Conservation (phyloP, 1,140 invertebrate species). For the Macrotrachela quadricornifera region DNA sequence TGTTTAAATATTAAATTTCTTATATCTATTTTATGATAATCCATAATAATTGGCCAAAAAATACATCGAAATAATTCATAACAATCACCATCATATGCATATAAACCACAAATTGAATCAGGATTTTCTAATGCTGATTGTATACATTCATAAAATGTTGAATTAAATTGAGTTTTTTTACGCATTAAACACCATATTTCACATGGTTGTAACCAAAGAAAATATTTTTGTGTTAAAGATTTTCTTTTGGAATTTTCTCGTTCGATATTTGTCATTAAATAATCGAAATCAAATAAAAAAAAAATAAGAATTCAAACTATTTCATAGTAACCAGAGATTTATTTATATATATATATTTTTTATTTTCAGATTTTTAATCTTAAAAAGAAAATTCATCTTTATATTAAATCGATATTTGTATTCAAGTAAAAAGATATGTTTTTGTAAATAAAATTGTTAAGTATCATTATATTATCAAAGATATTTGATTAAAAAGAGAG, state of each 20-base stretch:
- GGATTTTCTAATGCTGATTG: conserved; percentile 7
- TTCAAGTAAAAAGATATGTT: no score
- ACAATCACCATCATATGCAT: conserved; percentile 15
- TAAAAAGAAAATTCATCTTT: no score
- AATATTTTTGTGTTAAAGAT: background rate
- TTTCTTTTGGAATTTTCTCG: background rate
- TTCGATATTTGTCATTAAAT: background rate
- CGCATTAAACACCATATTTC: conserved; percentile 1
- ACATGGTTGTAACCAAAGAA: background rate
- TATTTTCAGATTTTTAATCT: no score
- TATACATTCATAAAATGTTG: conserved; percentile 6
- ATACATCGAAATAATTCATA: conserved; percentile 17
- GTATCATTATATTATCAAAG: no score
- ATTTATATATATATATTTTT: no score
- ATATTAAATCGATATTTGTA: no score
- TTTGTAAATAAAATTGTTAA: no score
- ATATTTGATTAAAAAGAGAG: no score
- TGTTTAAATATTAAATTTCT: background rate
- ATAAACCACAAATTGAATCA: background rate
- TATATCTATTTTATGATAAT: conserved; percentile 16
- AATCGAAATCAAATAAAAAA: no score
- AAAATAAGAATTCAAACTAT: no score
- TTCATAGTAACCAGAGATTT: no score
- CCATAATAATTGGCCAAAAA: conserved; percentile 17
- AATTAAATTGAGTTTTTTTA: background rate